Conservation (phyloP, 2,113 vertebrate genomes). For the Syngnathus scovelli region DNA sequence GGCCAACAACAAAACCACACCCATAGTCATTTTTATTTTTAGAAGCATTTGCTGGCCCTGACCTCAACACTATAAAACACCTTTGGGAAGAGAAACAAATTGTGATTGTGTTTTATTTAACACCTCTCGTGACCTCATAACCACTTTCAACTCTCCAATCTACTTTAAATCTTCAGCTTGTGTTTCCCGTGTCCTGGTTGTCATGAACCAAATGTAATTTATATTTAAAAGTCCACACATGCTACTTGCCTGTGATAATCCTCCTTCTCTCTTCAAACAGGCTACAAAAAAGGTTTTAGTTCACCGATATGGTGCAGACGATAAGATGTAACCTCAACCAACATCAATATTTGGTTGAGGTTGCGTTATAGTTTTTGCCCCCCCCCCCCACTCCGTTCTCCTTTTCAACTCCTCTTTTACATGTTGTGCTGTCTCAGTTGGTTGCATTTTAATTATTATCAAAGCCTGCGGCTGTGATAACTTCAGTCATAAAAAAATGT, state of each 20-base stretch:
- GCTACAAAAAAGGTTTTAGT: slow-evolving; percentile 55
- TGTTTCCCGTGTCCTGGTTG: slow-evolving; percentile 12
- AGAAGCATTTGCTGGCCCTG: not conserved
- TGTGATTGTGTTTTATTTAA: not conserved
- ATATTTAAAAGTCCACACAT: slow-evolving; percentile 30
- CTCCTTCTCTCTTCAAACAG: slow-evolving; percentile 46
- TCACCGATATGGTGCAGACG: slow-evolving; percentile 51
- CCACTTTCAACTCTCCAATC: not conserved
- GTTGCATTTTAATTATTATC: not conserved
- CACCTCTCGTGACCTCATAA: not conserved
- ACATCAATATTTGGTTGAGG: slow-evolving; percentile 63
- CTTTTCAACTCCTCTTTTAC: not conserved
- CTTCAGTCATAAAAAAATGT: not conserved
- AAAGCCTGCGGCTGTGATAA: not conserved
- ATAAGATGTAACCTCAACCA: slow-evolving; percentile 40
- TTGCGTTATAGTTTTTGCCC: slow-evolving; percentile 35
- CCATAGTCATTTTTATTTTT: not conserved
- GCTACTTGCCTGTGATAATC: slow-evolving; percentile 29
- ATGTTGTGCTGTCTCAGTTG: not conserved
- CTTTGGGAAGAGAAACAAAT: not conserved
- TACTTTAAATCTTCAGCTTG: slow-evolving; percentile 16
- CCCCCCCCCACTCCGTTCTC: not conserved
- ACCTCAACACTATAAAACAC: not conserved
- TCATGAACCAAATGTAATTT: not conserved
- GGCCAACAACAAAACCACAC: too few relatives aligned